phyloP scores from a whole-genome alignment of 1,140 invertebrate species.

The Brachionus manjavacas region DNA sequence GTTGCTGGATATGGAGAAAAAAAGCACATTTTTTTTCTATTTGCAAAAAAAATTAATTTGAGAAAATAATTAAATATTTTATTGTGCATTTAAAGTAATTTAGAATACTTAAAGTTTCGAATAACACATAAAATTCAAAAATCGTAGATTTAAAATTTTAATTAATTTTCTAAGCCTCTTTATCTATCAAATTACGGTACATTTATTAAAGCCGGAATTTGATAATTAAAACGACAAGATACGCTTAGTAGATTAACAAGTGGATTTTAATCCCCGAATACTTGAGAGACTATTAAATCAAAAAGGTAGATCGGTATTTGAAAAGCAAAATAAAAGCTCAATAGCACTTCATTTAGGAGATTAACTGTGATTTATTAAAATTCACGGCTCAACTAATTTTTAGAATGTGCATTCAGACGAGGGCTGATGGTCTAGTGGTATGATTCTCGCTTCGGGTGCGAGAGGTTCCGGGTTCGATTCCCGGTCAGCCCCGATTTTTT shows the following conservation, averaged over 20 bases:
- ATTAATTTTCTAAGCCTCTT: constrained; percentile 19
- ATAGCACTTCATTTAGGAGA: background rate
- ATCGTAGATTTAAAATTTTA: background rate
- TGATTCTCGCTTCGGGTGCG: background rate
- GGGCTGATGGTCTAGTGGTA: background rate
- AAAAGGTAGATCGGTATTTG: background rate
- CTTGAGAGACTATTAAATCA: background rate
- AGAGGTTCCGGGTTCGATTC: background rate
- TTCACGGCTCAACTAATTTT: background rate
- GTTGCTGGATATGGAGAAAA: background rate
- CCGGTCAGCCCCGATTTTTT: background rate
- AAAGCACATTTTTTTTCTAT: background rate
- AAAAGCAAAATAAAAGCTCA: background rate
- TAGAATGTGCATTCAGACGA: background rate
- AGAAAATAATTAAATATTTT: constrained; percentile 8
- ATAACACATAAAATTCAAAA: background rate
- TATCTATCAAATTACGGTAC: constrained; percentile 15
- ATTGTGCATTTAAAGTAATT: background rate
- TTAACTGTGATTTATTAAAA: background rate
- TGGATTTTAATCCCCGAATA: background rate
- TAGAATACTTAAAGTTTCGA: background rate
- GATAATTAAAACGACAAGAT: background rate
- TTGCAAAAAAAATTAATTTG: background rate
- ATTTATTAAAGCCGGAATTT: constrained; percentile 17
- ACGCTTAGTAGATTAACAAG: background rate